Conservation (phyloP, 2,888 invertebrate genomes). For the Ormyrus labotus region DNA sequence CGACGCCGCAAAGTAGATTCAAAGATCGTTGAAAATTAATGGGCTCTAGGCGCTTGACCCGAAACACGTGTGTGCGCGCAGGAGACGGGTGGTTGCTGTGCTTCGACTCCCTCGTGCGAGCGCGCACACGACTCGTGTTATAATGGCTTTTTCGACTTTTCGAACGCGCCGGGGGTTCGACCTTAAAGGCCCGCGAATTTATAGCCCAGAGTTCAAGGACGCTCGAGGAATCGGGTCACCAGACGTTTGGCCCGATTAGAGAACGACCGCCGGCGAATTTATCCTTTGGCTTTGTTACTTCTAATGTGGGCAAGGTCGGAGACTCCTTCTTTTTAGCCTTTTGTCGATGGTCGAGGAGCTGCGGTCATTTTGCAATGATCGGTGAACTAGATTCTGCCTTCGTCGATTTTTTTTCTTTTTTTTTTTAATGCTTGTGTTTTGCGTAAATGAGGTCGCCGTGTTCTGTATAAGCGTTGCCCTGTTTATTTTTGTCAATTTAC, state of each 20-base stretch:
- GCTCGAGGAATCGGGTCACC: slow-evolving; percentile 36
- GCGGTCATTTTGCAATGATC: not conserved
- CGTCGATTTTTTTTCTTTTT: not conserved
- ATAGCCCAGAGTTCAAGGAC: slow-evolving; percentile 45
- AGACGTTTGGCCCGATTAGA: not conserved
- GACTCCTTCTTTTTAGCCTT: not conserved
- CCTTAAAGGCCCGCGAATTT: slow-evolving; percentile 33
- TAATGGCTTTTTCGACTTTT: slow-evolving; percentile 26
- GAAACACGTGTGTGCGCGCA: not conserved
- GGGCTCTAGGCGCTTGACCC: slow-evolving; percentile 29
- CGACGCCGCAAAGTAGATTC: not conserved
- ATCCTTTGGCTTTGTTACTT: not conserved
- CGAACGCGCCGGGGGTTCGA: not conserved
- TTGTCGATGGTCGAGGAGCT: too few relatives aligned
- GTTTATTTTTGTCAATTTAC: too few relatives aligned
- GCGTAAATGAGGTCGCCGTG: too few relatives aligned
- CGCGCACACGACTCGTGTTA: not conserved
- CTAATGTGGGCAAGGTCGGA: not conserved
- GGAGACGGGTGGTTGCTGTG: not conserved
- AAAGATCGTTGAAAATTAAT: slow-evolving; percentile 26
- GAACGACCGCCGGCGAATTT: not conserved
- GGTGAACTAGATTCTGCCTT: not conserved
- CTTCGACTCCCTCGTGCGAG: not conserved
- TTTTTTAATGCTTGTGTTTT: too few relatives aligned
- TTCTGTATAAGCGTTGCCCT: too few relatives aligned